Evolutionary conservation across 2,113 vertebrate genomes (phyloP).

Genomic region (Ciconia maguari): DNA sequence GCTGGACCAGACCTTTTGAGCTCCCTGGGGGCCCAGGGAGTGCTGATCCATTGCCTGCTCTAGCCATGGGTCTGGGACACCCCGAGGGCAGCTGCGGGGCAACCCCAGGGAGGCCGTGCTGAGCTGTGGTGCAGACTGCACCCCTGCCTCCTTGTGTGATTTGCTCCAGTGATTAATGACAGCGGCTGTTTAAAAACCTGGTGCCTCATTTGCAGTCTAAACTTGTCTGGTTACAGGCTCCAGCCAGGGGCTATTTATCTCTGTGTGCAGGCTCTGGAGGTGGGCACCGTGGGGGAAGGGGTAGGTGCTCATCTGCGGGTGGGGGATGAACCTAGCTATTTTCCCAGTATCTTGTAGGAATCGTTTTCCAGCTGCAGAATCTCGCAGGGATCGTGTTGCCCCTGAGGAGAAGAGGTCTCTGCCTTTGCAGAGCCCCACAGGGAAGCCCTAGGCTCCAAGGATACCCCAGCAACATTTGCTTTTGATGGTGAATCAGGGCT

Average conservation of each 20-base stretch:
- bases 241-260: conserved; percentile 43
- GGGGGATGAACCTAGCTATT: not conserved
- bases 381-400: not conserved
- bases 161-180: conserved; percentile 46
- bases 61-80: not conserved
- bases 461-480: not conserved
- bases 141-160: not conserved
- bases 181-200: not conserved
- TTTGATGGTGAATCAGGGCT: not conserved
- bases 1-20: not conserved
- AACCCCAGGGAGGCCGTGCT: not conserved
- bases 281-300: not conserved
- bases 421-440: not conserved
- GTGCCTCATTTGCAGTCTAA: conserved; percentile 55
- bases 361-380: not conserved
- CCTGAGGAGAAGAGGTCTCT: not conserved
- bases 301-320: not conserved
- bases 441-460: not conserved
- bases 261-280: not conserved
- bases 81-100: rapidly evolving
- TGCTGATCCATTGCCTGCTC: not conserved
- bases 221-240: conserved; percentile 55
- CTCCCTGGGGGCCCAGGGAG: not conserved
- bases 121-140: not conserved
- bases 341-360: not conserved